These are phyloP conservation scores for Sesamia inferens DNA, from an alignment of 2,888 invertebrate genomes.

Conservation along the genomic window DNA sequence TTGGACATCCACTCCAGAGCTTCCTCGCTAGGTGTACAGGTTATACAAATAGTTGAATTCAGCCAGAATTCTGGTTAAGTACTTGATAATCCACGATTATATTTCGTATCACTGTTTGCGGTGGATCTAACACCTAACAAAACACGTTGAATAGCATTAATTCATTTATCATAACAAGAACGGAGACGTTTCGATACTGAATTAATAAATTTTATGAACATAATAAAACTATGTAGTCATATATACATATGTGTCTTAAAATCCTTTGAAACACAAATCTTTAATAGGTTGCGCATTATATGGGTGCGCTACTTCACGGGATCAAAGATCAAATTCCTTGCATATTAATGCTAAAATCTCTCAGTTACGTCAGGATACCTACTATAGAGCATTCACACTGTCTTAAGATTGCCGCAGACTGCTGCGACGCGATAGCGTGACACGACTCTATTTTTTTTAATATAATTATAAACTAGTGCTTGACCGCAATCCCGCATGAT, in stretches of 20 bases:
- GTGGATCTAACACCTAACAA: background rate
- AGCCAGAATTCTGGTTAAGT: background rate
- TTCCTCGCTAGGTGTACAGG: too few species aligned
- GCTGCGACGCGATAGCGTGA: background rate
- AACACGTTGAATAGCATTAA: background rate
- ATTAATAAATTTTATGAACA: constrained; percentile 21
- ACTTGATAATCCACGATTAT: background rate
- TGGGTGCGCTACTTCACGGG: constrained; percentile 27
- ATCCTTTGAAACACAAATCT: constrained; percentile 31
- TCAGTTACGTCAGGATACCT: constrained; percentile 41
- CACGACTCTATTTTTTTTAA: background rate
- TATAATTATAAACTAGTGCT: too few species aligned
- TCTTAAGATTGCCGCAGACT: background rate
- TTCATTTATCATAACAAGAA: constrained; percentile 12
- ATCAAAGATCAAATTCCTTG: constrained; percentile 52
- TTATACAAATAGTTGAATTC: too few species aligned
- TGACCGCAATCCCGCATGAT: too few species aligned
- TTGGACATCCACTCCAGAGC: background rate
- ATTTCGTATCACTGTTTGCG: background rate
- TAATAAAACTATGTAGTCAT: constrained; percentile 23
- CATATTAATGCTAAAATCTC: constrained; percentile 32
- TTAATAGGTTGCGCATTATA: constrained; percentile 12
- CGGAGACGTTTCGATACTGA: constrained; percentile 13
- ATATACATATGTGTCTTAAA: constrained; percentile 20
- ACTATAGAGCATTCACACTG: constrained; percentile 1